Evolutionary conservation across 2,797 vertebrate species (phyloP), one percentile per base, ranked within the genome.

Genomic region (Diglossa cyanea): DNA sequence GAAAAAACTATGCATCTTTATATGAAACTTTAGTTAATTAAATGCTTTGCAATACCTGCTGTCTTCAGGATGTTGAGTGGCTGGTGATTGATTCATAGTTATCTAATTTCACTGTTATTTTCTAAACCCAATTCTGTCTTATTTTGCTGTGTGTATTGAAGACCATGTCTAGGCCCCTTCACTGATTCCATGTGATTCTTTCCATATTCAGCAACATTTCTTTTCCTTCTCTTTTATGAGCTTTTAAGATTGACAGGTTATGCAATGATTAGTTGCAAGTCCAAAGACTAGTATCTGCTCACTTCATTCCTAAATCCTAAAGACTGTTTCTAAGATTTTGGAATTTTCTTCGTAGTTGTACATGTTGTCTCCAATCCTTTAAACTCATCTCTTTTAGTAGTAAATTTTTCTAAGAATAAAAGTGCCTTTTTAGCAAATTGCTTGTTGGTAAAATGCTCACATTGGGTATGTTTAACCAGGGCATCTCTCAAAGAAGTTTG

Each of bases 101-200:
- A 55, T 8, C 75, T 75, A 33, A 63, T 94, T 88, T 91, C 48
- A 58, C 68, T 74, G 37, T 65, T 89, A 62, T 73, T 95, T 91
- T 94, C 76, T 80, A 61, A 94, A 90, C 58, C 73, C 7, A 66
- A 4, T 84, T 95, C 82, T 95, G 85, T 92, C 85, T 74, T 91
- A 44, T 48, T 95, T 91, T 90, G 21, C 63, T 88, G 25, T 78
- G 33, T 75, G n/a, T 54, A 65, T 70, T 81, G 70, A 90, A 66
- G 33, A 48, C 25, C 10, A 8, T 15, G 11, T 71, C 60, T 63
- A 44, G 44, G 18, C 31, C 31, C 20, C 19, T 93, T 78, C 16
- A 19, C 39, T 50, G 76, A 54, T 77, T 90, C 53, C 23, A 12
- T n/a, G 44, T 55, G 50, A 74, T 95, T 92, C 57, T 62, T 87